These are phyloP conservation scores for Pristionchus exspectatus DNA, from an alignment of 2,888 invertebrate genomes.

Conservation along the genomic window DNA sequence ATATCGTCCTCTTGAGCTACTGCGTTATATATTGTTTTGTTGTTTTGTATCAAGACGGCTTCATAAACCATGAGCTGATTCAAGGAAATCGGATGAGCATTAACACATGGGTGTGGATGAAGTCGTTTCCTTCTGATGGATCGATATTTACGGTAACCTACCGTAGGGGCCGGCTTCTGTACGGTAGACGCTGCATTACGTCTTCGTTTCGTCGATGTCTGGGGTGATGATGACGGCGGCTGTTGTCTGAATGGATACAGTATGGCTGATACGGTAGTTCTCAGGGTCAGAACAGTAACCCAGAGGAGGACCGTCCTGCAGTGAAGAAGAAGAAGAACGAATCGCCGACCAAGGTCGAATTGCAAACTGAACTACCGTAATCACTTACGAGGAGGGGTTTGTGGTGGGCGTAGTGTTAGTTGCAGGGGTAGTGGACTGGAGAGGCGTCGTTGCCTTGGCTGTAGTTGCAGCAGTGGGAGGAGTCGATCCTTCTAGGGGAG, in stretches of 20 bases:
- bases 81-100: too few species aligned
- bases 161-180: not conserved
- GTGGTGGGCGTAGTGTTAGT: not conserved
- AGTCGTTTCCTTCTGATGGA: too few species aligned
- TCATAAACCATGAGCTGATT: too few species aligned
- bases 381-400: not conserved
- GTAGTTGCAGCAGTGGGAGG: not conserved
- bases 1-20: not conserved
- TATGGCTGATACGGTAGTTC: not conserved
- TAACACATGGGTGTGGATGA: too few species aligned
- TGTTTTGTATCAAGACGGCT: too few species aligned
- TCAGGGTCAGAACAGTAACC: not conserved
- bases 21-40: not conserved
- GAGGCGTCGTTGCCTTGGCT: not conserved
- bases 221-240: not conserved
- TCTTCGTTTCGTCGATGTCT: not conserved
- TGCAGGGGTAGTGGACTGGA: not conserved
- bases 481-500: not conserved
- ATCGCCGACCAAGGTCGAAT: not conserved
- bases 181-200: not conserved
- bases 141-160: not conserved
- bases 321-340: not conserved
- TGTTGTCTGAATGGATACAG: not conserved
- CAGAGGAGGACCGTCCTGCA: not conserved
- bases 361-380: not conserved